Evolutionary conservation across 2,888 invertebrate species (phyloP).

Genomic region (Oeneis ivallda): DNA sequence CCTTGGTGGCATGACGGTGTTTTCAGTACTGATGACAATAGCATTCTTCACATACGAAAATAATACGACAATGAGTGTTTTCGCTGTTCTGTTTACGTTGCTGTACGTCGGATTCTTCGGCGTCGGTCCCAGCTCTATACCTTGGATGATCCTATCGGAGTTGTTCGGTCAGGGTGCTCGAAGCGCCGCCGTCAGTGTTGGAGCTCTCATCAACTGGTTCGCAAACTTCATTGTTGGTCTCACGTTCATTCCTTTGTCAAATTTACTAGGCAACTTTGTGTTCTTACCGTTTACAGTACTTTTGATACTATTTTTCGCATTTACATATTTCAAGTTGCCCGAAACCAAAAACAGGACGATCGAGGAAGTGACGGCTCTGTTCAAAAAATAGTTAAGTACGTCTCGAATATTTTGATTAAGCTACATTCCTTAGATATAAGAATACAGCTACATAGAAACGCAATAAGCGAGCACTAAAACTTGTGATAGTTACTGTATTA

Average conservation of each 20-base stretch:
- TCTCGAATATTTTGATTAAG: conserved; percentile 42
- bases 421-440: conserved; percentile 58
- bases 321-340: conserved; percentile 73
- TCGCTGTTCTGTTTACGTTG: conserved; percentile 75
- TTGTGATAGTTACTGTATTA: conserved; percentile 56
- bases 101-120: conserved; percentile 77
- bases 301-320: conserved; percentile 70
- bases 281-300: conserved; percentile 74
- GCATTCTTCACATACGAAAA: conserved; percentile 71
- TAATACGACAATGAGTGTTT: conserved; percentile 71
- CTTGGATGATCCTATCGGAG: conserved; percentile 79
- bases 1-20: conserved; percentile 87
- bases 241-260: conserved; percentile 66
- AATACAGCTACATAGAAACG: conserved; percentile 45
- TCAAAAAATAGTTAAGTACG: conserved; percentile 59
- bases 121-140: conserved; percentile 77
- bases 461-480: conserved; percentile 58
- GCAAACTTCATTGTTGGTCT: conserved; percentile 79
- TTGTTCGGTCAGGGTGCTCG: conserved; percentile 75
- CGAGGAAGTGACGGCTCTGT: conserved; percentile 77
- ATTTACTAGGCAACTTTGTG: conserved; percentile 65
- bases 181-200: conserved; percentile 75
- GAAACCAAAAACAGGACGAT: conserved; percentile 78
- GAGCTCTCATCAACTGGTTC: conserved; percentile 77
- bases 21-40: conserved; percentile 86